Conservation (phyloP, 1,140 invertebrate genomes). For the Leptestheria dahalacensis region DNA sequence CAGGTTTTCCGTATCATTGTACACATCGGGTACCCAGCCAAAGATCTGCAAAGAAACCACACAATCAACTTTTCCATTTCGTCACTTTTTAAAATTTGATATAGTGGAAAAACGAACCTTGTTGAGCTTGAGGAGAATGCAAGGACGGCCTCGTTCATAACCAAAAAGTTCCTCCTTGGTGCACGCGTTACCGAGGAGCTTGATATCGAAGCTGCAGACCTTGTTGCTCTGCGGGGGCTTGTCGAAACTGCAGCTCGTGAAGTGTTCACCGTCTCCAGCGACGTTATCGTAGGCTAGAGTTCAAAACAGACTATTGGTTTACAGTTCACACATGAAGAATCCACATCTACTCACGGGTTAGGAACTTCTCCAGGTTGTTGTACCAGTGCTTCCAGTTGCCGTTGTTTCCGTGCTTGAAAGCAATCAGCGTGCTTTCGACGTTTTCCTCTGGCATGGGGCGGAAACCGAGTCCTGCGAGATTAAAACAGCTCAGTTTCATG, state of each 20-base stretch:
- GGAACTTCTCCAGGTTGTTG: constrained; percentile 49
- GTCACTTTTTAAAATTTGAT: too few relatives aligned
- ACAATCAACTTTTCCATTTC: too few relatives aligned
- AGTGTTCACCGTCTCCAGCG: constrained; percentile 23
- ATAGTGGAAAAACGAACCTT: not conserved
- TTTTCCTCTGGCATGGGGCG: constrained; percentile 79
- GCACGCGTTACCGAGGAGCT: constrained; percentile 44
- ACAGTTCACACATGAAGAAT: too few relatives aligned
- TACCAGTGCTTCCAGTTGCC: constrained; percentile 67
- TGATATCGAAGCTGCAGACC: constrained; percentile 49
- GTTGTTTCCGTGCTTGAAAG: constrained; percentile 65
- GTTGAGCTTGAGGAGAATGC: constrained; percentile 69
- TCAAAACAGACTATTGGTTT: not conserved
- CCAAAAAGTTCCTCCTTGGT: constrained; percentile 51
- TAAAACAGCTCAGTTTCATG: too few relatives aligned
- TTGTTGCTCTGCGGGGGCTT: constrained; percentile 41
- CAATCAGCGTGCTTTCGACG: constrained; percentile 84
- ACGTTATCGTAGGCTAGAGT: constrained; percentile 43
- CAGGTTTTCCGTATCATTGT: constrained; percentile 52
- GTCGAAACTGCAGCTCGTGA: constrained; percentile 43
- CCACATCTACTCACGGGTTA: constrained; percentile 45
- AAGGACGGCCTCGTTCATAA: constrained; percentile 54
- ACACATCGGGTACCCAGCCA: constrained; percentile 52
- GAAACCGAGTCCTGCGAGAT: constrained; percentile 54
- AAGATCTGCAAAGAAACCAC: too few relatives aligned